Evolutionary conservation across 2,888 invertebrate species (phyloP).

Genomic region (Molanna angustata): DNA sequence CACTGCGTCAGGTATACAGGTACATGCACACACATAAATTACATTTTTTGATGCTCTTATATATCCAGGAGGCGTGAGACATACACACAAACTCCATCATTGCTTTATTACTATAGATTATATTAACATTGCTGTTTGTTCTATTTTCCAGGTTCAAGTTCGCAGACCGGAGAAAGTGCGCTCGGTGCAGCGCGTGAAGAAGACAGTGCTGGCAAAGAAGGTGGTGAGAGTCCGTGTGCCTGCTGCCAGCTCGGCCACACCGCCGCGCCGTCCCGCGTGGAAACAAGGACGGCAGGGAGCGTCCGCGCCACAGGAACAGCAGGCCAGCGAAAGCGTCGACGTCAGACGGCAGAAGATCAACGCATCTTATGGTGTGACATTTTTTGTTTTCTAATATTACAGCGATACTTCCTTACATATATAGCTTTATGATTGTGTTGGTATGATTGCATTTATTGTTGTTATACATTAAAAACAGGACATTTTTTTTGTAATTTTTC

Average conservation of each 20-base stretch:
- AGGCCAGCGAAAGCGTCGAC: conserved; percentile 63
- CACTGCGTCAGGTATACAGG: too few species aligned
- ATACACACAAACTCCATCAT: too few species aligned
- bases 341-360: conserved; percentile 78
- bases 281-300: conserved; percentile 17
- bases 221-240: conserved; percentile 74
- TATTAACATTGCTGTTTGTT: neutral
- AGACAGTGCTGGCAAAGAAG: conserved; percentile 83
- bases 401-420: too few species aligned
- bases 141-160: conserved; percentile 64
- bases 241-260: conserved; percentile 43
- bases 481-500: too few species aligned
- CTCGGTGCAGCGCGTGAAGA: conserved; percentile 82
- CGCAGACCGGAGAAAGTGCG: conserved; percentile 82
- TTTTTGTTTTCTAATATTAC: too few species aligned
- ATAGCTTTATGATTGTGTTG: too few species aligned
- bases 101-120: too few species aligned
- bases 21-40: too few species aligned
- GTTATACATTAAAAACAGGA: too few species aligned
- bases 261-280: conserved; percentile 40
- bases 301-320: conserved; percentile 20
- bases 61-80: too few species aligned
- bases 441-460: too few species aligned
- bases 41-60: too few species aligned
- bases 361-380: conserved; percentile 63